These are phyloP conservation scores for Cyanocitta stelleri DNA, from an alignment of 2,113 vertebrate genomes.

Conservation along the genomic window DNA sequence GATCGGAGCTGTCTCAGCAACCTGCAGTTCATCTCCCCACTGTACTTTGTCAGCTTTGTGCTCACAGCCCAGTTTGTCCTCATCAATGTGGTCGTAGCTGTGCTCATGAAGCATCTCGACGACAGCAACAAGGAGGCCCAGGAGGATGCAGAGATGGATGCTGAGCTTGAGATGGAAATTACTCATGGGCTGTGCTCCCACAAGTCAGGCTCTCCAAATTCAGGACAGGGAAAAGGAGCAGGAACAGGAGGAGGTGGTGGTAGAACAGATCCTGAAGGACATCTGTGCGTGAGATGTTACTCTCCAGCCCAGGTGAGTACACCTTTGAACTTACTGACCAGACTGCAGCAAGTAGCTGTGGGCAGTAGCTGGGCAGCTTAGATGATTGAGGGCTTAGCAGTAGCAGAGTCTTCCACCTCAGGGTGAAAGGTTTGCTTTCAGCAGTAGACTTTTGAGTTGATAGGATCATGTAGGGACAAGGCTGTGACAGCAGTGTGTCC, in stretches of 20 bases:
- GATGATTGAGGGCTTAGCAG: neutral
- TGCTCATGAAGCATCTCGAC: slow-evolving; percentile 99
- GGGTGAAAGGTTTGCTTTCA: slow-evolving; percentile 3
- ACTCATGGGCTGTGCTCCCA: slow-evolving; percentile 79
- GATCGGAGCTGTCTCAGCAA: slow-evolving; percentile 95
- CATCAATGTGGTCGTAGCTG: slow-evolving; percentile 99
- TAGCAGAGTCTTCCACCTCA: neutral
- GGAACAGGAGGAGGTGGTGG: slow-evolving; percentile 32
- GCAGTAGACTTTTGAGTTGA: neutral
- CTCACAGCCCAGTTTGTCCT: slow-evolving; percentile 99
- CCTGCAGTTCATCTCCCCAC: slow-evolving; percentile 89
- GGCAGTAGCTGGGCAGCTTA: neutral
- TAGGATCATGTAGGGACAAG: neutral
- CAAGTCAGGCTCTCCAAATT: slow-evolving; percentile 67
- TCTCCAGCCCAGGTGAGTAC: slow-evolving; percentile 89
- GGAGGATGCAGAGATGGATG: slow-evolving; percentile 98
- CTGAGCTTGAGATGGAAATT: slow-evolving; percentile 94
- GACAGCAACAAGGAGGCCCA: slow-evolving; percentile 99
- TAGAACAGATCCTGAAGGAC: slow-evolving; percentile 59
- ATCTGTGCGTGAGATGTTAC: slow-evolving; percentile 76
- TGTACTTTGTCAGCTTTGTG: slow-evolving; percentile 99
- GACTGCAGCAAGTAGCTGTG: neutral
- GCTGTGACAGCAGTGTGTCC: neutral
- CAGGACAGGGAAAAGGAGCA: slow-evolving; percentile 47
- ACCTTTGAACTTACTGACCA: neutral